Evolutionary conservation across 2,888 invertebrate species (phyloP).

Genomic region (Macrosoma leucophasiata): DNA sequence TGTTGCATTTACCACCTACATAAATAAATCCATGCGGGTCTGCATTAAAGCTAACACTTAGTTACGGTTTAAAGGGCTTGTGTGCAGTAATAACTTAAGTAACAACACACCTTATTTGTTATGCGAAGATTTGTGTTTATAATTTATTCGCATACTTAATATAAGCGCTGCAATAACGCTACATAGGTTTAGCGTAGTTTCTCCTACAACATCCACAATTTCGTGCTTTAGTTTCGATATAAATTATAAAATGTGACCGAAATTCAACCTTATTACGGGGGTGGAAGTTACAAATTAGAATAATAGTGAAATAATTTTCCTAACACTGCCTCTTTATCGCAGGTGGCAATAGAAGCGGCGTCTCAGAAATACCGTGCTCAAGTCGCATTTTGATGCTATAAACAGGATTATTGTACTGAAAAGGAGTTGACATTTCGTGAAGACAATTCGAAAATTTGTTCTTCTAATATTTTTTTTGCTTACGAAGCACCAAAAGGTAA

Average conservation of each 20-base stretch:
- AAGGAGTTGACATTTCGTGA: too few species aligned
- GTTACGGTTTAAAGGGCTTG: too few species aligned
- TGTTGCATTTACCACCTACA: too few species aligned
- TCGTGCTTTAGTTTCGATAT: slow-evolving; percentile 40
- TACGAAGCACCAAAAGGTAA: too few species aligned
- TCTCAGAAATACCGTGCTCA: slow-evolving; percentile 43
- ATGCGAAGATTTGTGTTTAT: slow-evolving; percentile 17
- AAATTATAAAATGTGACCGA: slow-evolving; percentile 26
- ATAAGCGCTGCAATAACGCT: slow-evolving; percentile 33
- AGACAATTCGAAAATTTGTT: too few species aligned
- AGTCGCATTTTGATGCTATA: slow-evolving; percentile 25
- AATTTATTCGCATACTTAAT: slow-evolving; percentile 33
- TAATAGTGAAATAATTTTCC: slow-evolving; percentile 23
- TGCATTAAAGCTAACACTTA: too few species aligned
- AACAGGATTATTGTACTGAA: too few species aligned
- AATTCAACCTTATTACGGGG: slow-evolving; percentile 20
- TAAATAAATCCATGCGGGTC: too few species aligned
- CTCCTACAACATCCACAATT: slow-evolving; percentile 43
- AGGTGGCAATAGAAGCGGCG: slow-evolving; percentile 48
- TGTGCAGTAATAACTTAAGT: too few species aligned
- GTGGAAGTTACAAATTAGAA: slow-evolving; percentile 29
- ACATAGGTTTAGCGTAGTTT: slow-evolving; percentile 32
- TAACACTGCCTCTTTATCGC: slow-evolving; percentile 47
- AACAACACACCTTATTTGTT: too few species aligned
- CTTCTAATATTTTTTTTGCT: too few species aligned